Base-by-base conservation (phyloP, 2,113 vertebrate species). In the Cettia cetti region DNA sequence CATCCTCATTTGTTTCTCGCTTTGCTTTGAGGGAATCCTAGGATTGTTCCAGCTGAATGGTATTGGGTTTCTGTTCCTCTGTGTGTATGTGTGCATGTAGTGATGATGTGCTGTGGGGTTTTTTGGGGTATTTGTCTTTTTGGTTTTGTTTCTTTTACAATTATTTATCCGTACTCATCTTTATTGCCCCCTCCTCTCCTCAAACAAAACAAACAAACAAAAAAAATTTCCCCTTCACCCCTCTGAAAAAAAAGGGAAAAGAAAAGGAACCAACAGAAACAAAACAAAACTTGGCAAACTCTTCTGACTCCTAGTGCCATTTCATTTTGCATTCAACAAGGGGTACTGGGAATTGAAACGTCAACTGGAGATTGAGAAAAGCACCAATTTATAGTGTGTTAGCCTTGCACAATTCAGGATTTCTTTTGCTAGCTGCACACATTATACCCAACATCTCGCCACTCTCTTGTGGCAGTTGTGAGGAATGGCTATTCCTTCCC, bases 261-360 rank as follows among this genome's bases (percentile, higher is more conserved):
- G 4, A 35, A 53, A 78, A 68, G 7, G 49, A 64, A 47, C 26
- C 44, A 47, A 72, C 31, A 52, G 72, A 82, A 93, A 24, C 47
- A 77, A 71, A 89, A 11, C 86, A 60, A 82, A 90, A 95, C 92
- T 96, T 94, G 90, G 65, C 85, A 82, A 96, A 97, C 81, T 86
- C 83, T 91, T 92, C 86, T 1, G 82, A 89, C 85, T 92, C 90
- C 92, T 86, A 87, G 78, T 91, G 88, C 95, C 86, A 88, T 97
- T 97, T 97, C 86, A 91, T 95, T 96, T 95, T 94, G 93, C 92
- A 94, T 96, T 96, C 82, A 40, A 87, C 76, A 94, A 91, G 79
- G 77, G 60, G 94, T 65, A 71, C 77, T 85, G 92, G 89, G 95
- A 93, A 94, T 85, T 82, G 83, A 96, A 95, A 95, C 78, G 17